These are phyloP conservation scores for Embiotoca jacksoni DNA, from an alignment of 2,113 vertebrate species.

Conservation along the genomic window DNA sequence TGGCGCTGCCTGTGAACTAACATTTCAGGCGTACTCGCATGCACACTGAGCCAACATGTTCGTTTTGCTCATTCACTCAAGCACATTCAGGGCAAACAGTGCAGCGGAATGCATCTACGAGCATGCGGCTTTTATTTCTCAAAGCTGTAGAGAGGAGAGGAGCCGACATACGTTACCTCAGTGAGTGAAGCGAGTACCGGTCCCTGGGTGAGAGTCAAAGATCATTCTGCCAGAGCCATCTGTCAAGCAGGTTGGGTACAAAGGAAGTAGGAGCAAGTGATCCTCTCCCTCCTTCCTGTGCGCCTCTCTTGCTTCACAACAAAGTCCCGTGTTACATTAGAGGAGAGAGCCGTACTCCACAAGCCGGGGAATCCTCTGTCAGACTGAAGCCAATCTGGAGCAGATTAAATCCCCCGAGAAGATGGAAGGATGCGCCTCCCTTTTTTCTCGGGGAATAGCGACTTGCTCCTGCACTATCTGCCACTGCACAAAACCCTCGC, in stretches of 20 bases:
- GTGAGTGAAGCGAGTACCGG: slow-evolving; percentile 28
- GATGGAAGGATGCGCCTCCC: slow-evolving; percentile 52
- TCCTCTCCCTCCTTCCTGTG: slow-evolving; percentile 53
- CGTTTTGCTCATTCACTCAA: slow-evolving; percentile 53
- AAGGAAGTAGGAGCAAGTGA: slow-evolving; percentile 59
- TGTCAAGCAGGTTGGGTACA: slow-evolving; percentile 68
- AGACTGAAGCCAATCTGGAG: slow-evolving; percentile 50
- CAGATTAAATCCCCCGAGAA: slow-evolving; percentile 61
- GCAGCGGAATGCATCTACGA: slow-evolving; percentile 43
- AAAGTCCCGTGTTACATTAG: slow-evolving; percentile 55
- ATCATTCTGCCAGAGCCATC: slow-evolving; percentile 78
- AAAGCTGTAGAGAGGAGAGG: slow-evolving; percentile 29
- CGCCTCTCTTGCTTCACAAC: slow-evolving; percentile 48
- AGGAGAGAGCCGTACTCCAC: slow-evolving; percentile 41
- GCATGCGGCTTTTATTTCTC: slow-evolving; percentile 22
- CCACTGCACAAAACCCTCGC: slow-evolving; percentile 41
- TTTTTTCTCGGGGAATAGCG: slow-evolving; percentile 57
- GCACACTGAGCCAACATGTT: slow-evolving; percentile 42
- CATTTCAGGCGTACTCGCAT: slow-evolving; percentile 40
- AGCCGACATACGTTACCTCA: slow-evolving; percentile 77
- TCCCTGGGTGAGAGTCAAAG: slow-evolving; percentile 69
- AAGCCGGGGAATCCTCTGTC: slow-evolving; percentile 55
- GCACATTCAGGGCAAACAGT: slow-evolving; percentile 54
- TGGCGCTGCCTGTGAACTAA: slow-evolving; percentile 25
- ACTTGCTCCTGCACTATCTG: slow-evolving; percentile 58